Evolutionary conservation across 2,888 invertebrate genomes (phyloP).

Genomic region (Agapetus fuscipes): DNA sequence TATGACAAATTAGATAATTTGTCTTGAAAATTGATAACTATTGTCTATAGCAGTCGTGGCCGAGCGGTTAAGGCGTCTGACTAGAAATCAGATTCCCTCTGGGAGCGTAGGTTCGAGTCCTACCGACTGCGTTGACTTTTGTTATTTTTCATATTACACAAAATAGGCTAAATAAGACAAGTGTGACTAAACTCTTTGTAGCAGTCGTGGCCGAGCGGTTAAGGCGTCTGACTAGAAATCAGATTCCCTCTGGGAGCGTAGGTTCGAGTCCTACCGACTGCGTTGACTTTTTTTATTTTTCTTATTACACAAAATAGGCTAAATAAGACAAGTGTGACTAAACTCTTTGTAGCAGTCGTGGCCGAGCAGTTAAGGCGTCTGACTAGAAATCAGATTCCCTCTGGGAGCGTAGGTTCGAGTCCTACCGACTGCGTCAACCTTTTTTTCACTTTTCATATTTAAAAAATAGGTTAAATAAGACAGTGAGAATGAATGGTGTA

Average conservation of each 20-base stretch:
- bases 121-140: slow-evolving; percentile 84
- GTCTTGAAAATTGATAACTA: too few species aligned
- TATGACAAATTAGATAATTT: too few species aligned
- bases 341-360: slow-evolving; percentile 72
- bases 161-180: too few species aligned
- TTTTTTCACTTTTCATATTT: too few species aligned
- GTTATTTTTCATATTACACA: too few species aligned
- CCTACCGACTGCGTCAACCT: slow-evolving; percentile 84
- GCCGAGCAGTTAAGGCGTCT: slow-evolving; percentile 84
- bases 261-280: slow-evolving; percentile 85
- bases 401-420: slow-evolving; percentile 86
- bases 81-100: slow-evolving; percentile 86
- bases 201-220: slow-evolving; percentile 83
- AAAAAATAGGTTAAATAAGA: too few species aligned
- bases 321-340: too few species aligned
- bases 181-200: too few species aligned
- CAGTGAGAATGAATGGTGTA: too few species aligned
- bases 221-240: slow-evolving; percentile 85
- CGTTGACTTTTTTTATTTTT: too few species aligned
- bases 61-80: slow-evolving; percentile 85
- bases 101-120: slow-evolving; percentile 87
- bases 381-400: slow-evolving; percentile 85
- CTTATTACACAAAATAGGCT: too few species aligned
- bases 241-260: slow-evolving; percentile 86
- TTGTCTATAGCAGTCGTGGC: slow-evolving; percentile 79